A percentile compares a stretch with the other conserved stretches of the same genome.
These are phyloP conservation scores for Oncorhynchus nerka DNA, from an alignment of 2,113 vertebrate genomes.

Conservation along the genomic window DNA sequence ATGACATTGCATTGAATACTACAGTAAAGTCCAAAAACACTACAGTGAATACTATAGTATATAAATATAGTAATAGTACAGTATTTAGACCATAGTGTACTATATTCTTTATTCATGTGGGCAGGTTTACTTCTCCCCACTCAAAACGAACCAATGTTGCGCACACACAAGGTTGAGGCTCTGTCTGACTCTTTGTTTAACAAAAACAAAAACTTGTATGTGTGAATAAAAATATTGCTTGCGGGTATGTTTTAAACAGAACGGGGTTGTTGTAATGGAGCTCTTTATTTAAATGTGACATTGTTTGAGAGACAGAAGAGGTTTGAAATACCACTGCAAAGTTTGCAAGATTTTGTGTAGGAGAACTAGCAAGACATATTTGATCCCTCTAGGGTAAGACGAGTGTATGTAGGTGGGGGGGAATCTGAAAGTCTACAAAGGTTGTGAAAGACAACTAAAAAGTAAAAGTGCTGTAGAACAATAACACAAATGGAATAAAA, in stretches of 20 bases:
- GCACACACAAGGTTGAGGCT: not conserved
- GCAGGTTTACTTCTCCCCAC: conserved; percentile 87
- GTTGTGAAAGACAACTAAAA: not conserved
- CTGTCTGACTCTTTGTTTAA: not conserved
- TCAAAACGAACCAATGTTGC: conserved; percentile 90
- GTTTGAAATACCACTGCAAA: not conserved
- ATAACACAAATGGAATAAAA: conserved; percentile 14
- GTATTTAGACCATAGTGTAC: too few relatives aligned
- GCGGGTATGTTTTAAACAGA: not conserved
- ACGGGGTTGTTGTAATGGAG: not conserved
- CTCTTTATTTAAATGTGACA: not conserved
- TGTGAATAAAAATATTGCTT: not conserved
- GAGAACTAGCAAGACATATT: not conserved
- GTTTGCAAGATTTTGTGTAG: not conserved
- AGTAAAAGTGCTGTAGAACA: not conserved
- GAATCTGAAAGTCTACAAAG: not conserved
- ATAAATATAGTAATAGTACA: too few relatives aligned
- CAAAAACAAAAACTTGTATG: not conserved
- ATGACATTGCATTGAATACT: too few relatives aligned
- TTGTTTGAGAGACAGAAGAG: not conserved
- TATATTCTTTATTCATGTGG: too few relatives aligned
- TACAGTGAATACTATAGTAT: too few relatives aligned
- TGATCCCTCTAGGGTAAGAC: too few relatives aligned
- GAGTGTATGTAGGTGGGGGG: too few relatives aligned
- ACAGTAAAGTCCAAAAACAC: too few relatives aligned